These are phyloP conservation scores for Saccopteryx leptura DNA, from an alignment of 2,113 vertebrate genomes.

Conservation along the genomic window DNA sequence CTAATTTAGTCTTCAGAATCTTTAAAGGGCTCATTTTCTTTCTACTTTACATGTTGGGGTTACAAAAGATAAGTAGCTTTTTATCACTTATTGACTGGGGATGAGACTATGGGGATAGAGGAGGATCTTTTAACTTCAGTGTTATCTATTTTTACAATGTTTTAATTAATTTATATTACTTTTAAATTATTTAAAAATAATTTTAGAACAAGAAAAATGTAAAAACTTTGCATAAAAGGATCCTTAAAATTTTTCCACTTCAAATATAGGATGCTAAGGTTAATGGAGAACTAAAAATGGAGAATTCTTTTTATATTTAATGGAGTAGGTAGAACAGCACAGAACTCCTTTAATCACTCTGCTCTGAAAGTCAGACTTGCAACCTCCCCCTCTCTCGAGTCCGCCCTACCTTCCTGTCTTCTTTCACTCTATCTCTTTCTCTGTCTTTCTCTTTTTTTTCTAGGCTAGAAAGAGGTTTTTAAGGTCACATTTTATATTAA, in stretches of 20 bases:
- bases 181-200: constrained; percentile 62
- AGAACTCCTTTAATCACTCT: constrained; percentile 59
- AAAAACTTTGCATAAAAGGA: constrained; percentile 58
- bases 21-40: constrained; percentile 35
- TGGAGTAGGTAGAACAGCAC: constrained; percentile 57
- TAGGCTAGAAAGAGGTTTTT: constrained; percentile 23
- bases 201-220: constrained; percentile 63
- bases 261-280: neutral
- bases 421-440: neutral
- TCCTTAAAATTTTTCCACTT: constrained; percentile 61
- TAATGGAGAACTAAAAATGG: constrained; percentile 80
- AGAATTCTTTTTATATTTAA: constrained; percentile 81
- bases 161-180: constrained; percentile 60
- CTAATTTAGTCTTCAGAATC: constrained; percentile 27
- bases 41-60: neutral
- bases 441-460: neutral
- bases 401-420: neutral
- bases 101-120: neutral
- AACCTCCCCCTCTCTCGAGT: neutral
- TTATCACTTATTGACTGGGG: constrained; percentile 27
- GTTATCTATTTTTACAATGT: constrained; percentile 66
- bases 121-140: neutral
- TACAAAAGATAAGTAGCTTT: neutral
- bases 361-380: constrained; percentile 44
- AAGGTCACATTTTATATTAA: constrained; percentile 49